Percentiles rank a stretch among this genome's conserved stretches.
These are phyloP conservation scores for Henricia sp. DNA, from an alignment of 53 echinoderm and acorn worm species.

Conservation along the genomic window DNA sequence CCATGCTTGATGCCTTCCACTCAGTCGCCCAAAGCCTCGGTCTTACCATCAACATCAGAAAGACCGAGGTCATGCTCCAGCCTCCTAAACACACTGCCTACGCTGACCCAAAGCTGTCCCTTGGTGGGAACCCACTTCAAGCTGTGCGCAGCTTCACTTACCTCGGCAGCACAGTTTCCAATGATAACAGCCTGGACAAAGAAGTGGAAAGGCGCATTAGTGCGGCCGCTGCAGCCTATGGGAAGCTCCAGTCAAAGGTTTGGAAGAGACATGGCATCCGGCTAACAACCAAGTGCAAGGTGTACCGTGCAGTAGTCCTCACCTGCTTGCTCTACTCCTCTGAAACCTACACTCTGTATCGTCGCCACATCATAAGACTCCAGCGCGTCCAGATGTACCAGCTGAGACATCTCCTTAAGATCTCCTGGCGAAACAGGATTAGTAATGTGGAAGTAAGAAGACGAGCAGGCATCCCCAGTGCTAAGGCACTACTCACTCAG, in stretches of 20 bases:
- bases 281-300: neutral
- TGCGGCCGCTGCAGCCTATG: neutral
- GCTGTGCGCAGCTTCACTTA: too few relatives aligned
- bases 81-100: neutral
- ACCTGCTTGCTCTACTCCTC: neutral
- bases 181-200: too few relatives aligned
- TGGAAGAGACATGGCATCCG: neutral
- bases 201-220: neutral
- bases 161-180: too few relatives aligned
- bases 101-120: neutral
- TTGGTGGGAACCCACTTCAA: neutral
- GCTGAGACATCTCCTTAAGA: neutral
- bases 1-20: neutral
- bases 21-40: neutral
- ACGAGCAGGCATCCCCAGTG: neutral
- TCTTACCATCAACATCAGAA: neutral
- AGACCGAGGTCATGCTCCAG: too few relatives aligned
- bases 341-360: neutral
- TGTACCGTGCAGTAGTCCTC: neutral
- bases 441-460: neutral
- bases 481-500: neutral
- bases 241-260: neutral
- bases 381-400: neutral
- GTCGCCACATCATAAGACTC: neutral
- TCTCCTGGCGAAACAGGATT: neutral